phyloP scores from a whole-genome alignment of 2,113 vertebrate genomes.

The Paradoxurus hermaphroditus region DNA sequence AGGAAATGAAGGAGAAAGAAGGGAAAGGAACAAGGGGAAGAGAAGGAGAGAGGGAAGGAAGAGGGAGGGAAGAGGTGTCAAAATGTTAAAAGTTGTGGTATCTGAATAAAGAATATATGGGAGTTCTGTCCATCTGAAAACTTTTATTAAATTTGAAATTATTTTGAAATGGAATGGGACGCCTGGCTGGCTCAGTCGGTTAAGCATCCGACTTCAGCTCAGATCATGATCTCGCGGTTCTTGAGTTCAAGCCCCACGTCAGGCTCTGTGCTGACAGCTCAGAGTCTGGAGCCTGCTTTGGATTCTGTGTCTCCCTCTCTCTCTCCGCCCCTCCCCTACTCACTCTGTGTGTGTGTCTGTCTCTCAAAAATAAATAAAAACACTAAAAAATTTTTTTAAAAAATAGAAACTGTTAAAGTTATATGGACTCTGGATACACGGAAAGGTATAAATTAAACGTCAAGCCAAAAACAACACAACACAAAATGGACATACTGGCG shows the following conservation, averaged over 20 bases:
- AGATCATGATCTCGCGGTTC: too few relatives aligned
- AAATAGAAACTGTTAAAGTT: neutral
- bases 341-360: too few relatives aligned
- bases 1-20: neutral
- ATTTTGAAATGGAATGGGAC: conserved; percentile 26
- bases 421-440: neutral
- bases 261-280: too few relatives aligned
- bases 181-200: too few relatives aligned
- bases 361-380: too few relatives aligned
- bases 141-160: conserved; percentile 20
- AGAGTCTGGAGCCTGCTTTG: too few relatives aligned
- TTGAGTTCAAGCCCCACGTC: too few relatives aligned
- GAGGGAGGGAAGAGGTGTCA: neutral
- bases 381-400: too few relatives aligned
- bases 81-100: neutral
- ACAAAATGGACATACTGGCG: neutral
- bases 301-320: too few relatives aligned
- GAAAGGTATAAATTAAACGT: neutral
- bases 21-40: neutral
- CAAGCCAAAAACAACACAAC: neutral
- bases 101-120: neutral
- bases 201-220: too few relatives aligned
- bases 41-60: rapidly evolving
- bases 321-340: too few relatives aligned
- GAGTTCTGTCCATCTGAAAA: neutral